These are phyloP conservation scores for Lysandra coridon DNA, from an alignment of 2,888 invertebrate genomes.

Conservation along the genomic window DNA sequence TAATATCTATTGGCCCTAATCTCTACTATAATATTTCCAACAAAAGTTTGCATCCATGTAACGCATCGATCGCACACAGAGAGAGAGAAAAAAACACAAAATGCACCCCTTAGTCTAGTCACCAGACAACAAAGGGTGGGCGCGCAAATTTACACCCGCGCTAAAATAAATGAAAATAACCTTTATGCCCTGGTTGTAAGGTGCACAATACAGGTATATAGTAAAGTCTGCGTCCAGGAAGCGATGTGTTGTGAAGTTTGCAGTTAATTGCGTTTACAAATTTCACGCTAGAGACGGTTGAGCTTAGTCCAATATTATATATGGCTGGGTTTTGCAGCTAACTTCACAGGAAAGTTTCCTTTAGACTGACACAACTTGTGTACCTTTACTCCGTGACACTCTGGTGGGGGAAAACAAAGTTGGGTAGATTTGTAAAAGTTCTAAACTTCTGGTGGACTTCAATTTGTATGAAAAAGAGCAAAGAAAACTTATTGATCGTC, in stretches of 20 bases:
- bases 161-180: conserved; percentile 42
- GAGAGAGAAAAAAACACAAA: conserved; percentile 72
- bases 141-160: conserved; percentile 50
- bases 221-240: conserved; percentile 52
- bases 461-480: background rate
- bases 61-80: conserved; percentile 51
- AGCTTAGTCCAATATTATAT: conserved; percentile 37
- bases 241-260: conserved; percentile 69
- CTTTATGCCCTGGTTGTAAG: conserved; percentile 42
- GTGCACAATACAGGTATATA: conserved; percentile 38
- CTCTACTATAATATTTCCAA: conserved; percentile 33
- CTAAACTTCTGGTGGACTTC: background rate
- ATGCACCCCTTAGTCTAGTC: conserved; percentile 67
- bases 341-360: conserved; percentile 25
- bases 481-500: background rate
- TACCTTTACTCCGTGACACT: background rate
- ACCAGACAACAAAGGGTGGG: conserved; percentile 75
- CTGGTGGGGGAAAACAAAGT: conserved; percentile 13
- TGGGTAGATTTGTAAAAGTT: conserved; percentile 1
- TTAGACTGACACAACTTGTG: conserved; percentile 19
- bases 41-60: conserved; percentile 49
- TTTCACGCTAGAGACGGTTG: conserved; percentile 59
- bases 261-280: conserved; percentile 72
- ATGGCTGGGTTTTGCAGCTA: conserved; percentile 33
- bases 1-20: background rate